Evolutionary conservation across 2,113 vertebrate genomes (phyloP).

Genomic region (Sylvia atricapilla): DNA sequence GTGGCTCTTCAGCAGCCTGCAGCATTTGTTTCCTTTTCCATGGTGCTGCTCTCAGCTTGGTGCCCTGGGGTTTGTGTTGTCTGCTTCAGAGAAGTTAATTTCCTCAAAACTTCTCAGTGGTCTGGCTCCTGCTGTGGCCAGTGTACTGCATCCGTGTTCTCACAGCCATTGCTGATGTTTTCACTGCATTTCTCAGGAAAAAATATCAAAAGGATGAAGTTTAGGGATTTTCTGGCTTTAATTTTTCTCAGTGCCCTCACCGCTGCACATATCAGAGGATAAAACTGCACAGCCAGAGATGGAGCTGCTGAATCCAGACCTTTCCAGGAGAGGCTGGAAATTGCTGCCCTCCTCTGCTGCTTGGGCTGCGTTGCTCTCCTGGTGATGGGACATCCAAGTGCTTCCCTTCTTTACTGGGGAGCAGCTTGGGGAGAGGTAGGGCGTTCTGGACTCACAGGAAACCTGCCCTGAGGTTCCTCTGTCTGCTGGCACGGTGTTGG

Average conservation of each 20-base stretch:
- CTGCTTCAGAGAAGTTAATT: not conserved
- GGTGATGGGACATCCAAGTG: not conserved
- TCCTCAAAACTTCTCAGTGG: not conserved
- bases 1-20: not conserved
- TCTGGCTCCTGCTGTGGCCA: not conserved
- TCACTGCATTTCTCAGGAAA: not conserved
- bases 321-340: not conserved
- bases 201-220: not conserved
- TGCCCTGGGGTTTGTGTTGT: not conserved
- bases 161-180: fast-evolving
- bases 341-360: not conserved
- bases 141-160: fast-evolving
- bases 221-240: not conserved
- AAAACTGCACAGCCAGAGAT: not conserved
- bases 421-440: not conserved
- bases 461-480: fast-evolving
- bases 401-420: not conserved
- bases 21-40: not conserved
- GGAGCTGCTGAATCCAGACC: not conserved
- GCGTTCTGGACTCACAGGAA: not conserved
- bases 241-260: not conserved
- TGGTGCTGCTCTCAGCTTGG: fast-evolving
- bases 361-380: not conserved
- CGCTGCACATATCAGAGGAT: fast-evolving
- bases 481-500: not conserved